Evolutionary conservation across 1,140 invertebrate species (phyloP), one percentile per base, ranked within the genome.

Genomic region (Dolichoris vasculosae): DNA sequence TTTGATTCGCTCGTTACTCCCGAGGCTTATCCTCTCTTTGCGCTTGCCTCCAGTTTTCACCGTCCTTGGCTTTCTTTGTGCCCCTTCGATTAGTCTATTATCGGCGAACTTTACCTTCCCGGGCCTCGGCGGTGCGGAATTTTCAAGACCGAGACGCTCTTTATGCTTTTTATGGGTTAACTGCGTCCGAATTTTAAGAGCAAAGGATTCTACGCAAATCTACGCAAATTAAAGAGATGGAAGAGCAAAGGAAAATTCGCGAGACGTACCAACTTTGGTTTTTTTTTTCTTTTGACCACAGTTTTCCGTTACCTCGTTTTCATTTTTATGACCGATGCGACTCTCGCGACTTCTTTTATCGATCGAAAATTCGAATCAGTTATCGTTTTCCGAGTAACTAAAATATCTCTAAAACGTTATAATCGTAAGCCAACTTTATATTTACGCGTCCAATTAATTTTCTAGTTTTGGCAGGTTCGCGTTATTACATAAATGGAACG

Each of bases 1-100:
- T 73, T 73, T 73, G 20, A 73, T 73, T 73, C 69, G 32, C 35
- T 40, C 23, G 67, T 17, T 51, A n/a, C n/a, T n/a, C n/a, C 48
- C 20, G 20, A 0, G 35, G 2, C 15, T 71, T 23, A 35, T 15
- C 17, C 35, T 71, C 35, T 23, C 11, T 38, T 2, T 40, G 17
- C 35, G 7, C 26, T n/a, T n/a, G 2, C 38, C 15, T 3, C 1
- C 7, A 73, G 23, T 43, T 43, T 40, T 43, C 69, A 15, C 26
- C 20, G 26, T 43, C 69, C 38, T 73, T 73, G 20, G 38, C 0
- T 8, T 4, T 20, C 20, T 43, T 43, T 43, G 38, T n/a, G 4
- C 17, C 35, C 38, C 15, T 38, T 32, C 67, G 38, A 69, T 69
- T 69, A 69, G 32, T 20, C 67, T 30, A 69, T 38, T 69, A 38